These are phyloP conservation scores for Pao palembangensis DNA, from an alignment of 2,113 vertebrate genomes.

Conservation along the genomic window DNA sequence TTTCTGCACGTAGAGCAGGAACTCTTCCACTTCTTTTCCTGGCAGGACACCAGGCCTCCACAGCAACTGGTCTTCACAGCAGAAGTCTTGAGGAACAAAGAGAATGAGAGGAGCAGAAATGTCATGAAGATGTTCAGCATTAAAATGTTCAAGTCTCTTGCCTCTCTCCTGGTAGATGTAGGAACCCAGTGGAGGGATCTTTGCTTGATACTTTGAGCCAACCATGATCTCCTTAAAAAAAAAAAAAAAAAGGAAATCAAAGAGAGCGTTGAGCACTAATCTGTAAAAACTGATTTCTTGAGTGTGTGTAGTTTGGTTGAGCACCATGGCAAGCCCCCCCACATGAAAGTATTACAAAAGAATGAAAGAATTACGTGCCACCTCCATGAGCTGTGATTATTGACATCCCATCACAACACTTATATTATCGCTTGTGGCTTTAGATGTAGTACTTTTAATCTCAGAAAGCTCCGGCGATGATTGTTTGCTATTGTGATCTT, in stretches of 20 bases:
- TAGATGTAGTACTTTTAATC: too few relatives aligned
- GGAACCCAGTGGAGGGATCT: conserved; percentile 78
- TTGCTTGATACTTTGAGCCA: conserved; percentile 89
- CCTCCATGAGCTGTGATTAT: too few relatives aligned
- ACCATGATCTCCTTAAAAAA: conserved; percentile 88
- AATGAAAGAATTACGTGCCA: too few relatives aligned
- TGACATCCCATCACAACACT: too few relatives aligned
- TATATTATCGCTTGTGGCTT: too few relatives aligned
- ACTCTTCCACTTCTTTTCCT: conserved; percentile 83
- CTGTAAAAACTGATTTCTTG: neutral
- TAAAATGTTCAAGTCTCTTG: conserved; percentile 49
- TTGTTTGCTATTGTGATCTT: neutral
- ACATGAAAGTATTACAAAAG: too few relatives aligned
- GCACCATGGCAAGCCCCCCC: too few relatives aligned
- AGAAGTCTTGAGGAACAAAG: conserved; percentile 72
- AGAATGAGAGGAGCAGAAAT: neutral
- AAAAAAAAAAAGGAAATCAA: conserved; percentile 16
- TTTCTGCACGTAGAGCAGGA: conserved; percentile 80
- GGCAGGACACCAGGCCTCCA: conserved; percentile 87
- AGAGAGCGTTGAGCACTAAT: neutral
- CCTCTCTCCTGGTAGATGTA: conserved; percentile 79
- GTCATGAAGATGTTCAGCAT: neutral
- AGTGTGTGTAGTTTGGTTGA: too few relatives aligned
- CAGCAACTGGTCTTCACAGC: conserved; percentile 88
- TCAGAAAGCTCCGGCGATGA: too few relatives aligned